Evolutionary conservation across 2,797 vertebrate species (phyloP), one percentile per base, ranked within the genome.

Genomic region (Sphenodon punctatus): DNA sequence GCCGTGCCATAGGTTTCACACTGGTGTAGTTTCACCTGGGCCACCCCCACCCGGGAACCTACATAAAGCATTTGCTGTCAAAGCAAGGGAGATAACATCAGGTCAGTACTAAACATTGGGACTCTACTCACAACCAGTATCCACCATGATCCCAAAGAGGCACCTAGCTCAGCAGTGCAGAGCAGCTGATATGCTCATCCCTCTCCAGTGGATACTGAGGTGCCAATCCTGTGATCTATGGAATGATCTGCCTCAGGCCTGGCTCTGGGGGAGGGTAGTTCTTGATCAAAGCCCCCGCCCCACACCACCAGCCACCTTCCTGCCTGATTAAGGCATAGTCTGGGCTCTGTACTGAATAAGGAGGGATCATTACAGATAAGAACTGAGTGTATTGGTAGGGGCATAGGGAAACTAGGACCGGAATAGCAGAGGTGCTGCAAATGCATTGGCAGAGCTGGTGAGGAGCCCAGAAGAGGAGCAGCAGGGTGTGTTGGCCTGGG

Each of bases 1-100:
- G 97, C 98, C 3, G 95, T 97, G 46, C 98, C 98, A 0, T 99
- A 99, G 2, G 96, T 97, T 88, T 97, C 96, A 1, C 98, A 99
- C 74, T 92, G 97, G 81, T 99, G 98, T 88, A 99, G 95, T 88
- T 92, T 96, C 59, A 99, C 95, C 93, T 95, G 97, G 13, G 96
- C 97, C 88, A 99, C 94, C 0, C 97, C 98, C 42, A 94, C 78
- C 11, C 90, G 89, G 7, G 98, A 98, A 76, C 97, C 97, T 86
- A 98, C 96, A 0, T 96, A 99, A 48, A 99, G 92, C 2, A 48
- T 96, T 98, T 99, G 98, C 98, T 99, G 93, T 8, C 75, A 70
- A 48, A 82, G 76, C 1, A 48, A 86, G 39, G 34, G 1, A 74
- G 30, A 82, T 4, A 1, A 1, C 16, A 27, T 65, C 68, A 59